A percentile compares a stretch with the other conserved stretches of the same genome.
Conservation (phyloP, 2,113 vertebrate genomes). For the Sturnira hondurensis region DNA sequence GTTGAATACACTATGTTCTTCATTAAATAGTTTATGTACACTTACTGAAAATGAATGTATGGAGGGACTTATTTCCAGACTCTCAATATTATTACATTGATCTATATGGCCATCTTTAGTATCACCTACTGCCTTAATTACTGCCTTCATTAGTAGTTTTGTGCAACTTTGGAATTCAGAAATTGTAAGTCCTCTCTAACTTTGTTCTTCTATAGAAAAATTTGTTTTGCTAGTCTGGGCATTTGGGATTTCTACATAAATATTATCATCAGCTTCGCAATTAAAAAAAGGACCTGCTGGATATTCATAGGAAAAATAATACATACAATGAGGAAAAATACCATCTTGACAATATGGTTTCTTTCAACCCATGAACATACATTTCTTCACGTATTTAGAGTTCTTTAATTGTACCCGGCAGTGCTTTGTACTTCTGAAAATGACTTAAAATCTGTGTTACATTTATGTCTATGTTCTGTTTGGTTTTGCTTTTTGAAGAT, state of each 20-base stretch:
- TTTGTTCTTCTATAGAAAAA: not conserved
- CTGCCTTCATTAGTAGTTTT: not conserved
- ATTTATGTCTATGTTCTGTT: not conserved
- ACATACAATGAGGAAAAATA: not conserved
- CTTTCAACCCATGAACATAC: not conserved
- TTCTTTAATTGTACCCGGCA: not conserved
- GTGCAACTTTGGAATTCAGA: not conserved
- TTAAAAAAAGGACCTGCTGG: not conserved
- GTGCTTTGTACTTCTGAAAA: not conserved
- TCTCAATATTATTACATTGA: not conserved
- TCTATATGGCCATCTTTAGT: not conserved
- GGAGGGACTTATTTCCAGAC: not conserved
- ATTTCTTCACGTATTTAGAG: not conserved
- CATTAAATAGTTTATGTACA: not conserved
- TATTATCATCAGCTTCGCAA: not conserved
- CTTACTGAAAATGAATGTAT: not conserved
- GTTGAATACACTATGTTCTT: not conserved
- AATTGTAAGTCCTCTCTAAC: not conserved
- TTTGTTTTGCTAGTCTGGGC: not conserved
- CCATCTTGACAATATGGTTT: not conserved
- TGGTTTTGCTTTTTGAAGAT: not conserved
- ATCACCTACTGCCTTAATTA: not conserved
- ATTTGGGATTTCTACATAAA: not conserved
- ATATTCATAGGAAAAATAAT: not conserved
- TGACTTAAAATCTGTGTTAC: not conserved